phyloP scores from a whole-genome alignment of 2,888 invertebrate genomes.

The Diaphora mendica region DNA sequence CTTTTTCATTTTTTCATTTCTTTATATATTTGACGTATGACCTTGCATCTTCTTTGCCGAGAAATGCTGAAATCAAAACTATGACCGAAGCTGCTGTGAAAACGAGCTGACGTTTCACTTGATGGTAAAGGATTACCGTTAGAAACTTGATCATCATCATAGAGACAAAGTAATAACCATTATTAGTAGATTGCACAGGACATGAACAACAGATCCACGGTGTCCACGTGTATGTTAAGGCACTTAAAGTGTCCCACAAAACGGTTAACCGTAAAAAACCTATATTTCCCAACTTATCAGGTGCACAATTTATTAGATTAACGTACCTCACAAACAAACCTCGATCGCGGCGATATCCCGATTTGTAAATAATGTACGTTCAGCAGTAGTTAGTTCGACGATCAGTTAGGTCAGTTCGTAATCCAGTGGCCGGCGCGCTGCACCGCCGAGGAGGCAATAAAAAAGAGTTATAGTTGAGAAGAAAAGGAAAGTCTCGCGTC shows the following conservation, averaged over 20 bases:
- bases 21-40: too few species aligned
- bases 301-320: slow-evolving; percentile 18
- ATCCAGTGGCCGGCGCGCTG: slow-evolving; percentile 79
- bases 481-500: slow-evolving; percentile 84
- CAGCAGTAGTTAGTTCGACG: slow-evolving; percentile 67
- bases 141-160: too few species aligned
- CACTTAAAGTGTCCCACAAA: neutral
- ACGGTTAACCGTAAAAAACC: neutral
- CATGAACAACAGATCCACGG: neutral
- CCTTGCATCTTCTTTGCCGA: neutral
- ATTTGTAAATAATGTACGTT: slow-evolving; percentile 68
- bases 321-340: slow-evolving; percentile 42
- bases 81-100: neutral
- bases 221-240: neutral
- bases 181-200: too few species aligned
- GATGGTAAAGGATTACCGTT: too few species aligned
- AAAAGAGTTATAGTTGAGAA: slow-evolving; percentile 86
- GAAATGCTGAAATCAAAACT: neutral
- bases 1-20: neutral
- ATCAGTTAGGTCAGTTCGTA: slow-evolving; percentile 75
- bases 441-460: slow-evolving; percentile 79
- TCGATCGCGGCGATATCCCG: slow-evolving; percentile 43
- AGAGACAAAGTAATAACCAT: too few species aligned
- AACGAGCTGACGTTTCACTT: too few species aligned
- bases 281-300: slow-evolving; percentile 5